Base-by-base conservation (phyloP, 1,140 invertebrate species). In the Aradophagus sp. region DNA sequence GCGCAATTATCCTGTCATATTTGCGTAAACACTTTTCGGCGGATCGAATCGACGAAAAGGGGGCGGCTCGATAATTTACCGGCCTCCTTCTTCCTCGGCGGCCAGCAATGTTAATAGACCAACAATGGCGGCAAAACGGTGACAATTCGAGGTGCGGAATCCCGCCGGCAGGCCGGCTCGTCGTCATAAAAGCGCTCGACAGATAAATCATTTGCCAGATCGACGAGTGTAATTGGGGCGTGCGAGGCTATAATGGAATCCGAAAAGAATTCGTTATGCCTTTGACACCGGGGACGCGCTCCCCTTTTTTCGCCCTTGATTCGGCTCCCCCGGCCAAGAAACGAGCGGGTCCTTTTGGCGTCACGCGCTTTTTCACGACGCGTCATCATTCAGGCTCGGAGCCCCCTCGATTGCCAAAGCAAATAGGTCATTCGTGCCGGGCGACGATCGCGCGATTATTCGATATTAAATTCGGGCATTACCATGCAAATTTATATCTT, bases 171-270 rank as follows among this genome's bases (percentile, higher is more conserved):
- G 44, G 15, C 38, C 15, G 34, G 7, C 23, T 52, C 56, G 32
- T 35, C 36, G 38, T 4, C 20, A n/a, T 62, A 53, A 63, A 65
- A 31, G 66, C 53, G 41, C 67, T 47, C 63, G 48, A 29, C 41
- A 52, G 73, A 82, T 82, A 83, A 82, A 82, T 83, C 76, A 80
- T 79, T 79, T 73, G 69, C 34, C 62, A 53, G 65, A 74, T 77
- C 73, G 72, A 77, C 73, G 59, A 38, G 53, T 72, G 70, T 83
- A 83, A 83, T 83, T 81, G 77, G 79, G 76, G 53, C 77, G 71
- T 76, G 71, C 61, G 48, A 72, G 42, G 74, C 61, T 80, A 69
- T 79, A 80, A 77, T 76, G 71, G 70, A 79, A 80, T 77, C 71
- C 63, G 68, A 79, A 77, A 77, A 80, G 78, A 80, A 81, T 80